Evolutionary conservation across 1,140 invertebrate genomes (phyloP), one percentile per base, ranked within the genome.

Genomic region (Habropoda laboriosa): DNA sequence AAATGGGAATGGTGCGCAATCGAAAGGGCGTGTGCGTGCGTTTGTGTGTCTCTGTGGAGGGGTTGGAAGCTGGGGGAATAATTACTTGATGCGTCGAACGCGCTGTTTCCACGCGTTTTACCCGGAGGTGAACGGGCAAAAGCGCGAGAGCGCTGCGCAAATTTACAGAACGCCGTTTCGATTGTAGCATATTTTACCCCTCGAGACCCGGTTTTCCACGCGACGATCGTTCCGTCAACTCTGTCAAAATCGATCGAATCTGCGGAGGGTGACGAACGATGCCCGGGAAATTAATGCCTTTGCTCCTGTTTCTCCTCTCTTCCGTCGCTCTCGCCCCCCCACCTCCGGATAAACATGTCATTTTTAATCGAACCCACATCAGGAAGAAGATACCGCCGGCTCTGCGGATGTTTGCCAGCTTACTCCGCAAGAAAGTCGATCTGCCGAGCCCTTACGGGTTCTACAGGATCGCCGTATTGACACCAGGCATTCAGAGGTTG

Each of bases 391-490:
- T 6, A 27, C n/a, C 10, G 32, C 8, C 13, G 12, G n/a, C n/a
- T n/a, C n/a, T n/a, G 8, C 27, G 66, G 49, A 72, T 55, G 51
- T 76, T 32, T 71, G 60, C 42, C 71, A 35, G 2, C 1, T 10
- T 13, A n/a, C 42, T 40, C 3, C 30, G 27, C 30, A 47, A 64
- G 66, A 68, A 49, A 80, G 57, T 7, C 71, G 27, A 68, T 57
- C 63, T 8, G 49, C 60, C 21, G 53, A 42, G n/a, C 67, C 21
- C n/a, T 2, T 77, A 2, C 42, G 18, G 40, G 45, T 66, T 55
- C n/a, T 72, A 51, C 80, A 61, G 61, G 83, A 83, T 72, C 60
- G 57, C 58, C 24, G 0, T 21, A 18, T 35, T 16, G 81, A 75
- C 38, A 21, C 3, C 3, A 40, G 60, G 32, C 51, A 12, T 0